These are phyloP conservation scores for Gephyroberyx darwinii DNA, from an alignment of 2,797 vertebrate species.

Conservation along the genomic window DNA sequence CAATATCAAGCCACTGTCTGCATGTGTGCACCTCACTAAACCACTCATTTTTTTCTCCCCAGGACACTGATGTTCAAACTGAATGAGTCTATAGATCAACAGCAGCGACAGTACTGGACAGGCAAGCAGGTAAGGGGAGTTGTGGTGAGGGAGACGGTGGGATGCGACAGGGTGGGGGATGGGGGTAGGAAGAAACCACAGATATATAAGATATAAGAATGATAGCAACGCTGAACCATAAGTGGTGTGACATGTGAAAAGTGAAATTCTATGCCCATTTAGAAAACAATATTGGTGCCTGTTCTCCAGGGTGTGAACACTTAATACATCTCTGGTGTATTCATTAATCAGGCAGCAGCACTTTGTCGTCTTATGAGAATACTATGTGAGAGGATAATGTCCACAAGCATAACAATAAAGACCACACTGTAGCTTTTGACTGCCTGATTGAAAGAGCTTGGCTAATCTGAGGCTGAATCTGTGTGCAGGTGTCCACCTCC, in stretches of 20 bases:
- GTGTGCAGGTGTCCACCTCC: constrained; percentile 39
- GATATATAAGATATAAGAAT: too few species aligned
- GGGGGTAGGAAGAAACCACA: too few species aligned
- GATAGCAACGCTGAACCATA: neutral
- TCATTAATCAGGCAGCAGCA: constrained; percentile 28
- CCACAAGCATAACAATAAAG: constrained; percentile 27
- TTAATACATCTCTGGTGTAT: constrained; percentile 28
- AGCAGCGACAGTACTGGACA: neutral
- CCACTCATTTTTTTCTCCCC: neutral
- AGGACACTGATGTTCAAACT: too few species aligned
- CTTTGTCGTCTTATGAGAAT: neutral
- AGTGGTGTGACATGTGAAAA: neutral
- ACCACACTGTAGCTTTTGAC: neutral
- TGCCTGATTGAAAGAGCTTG: neutral
- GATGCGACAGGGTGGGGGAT: neutral
- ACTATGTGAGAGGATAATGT: constrained; percentile 19
- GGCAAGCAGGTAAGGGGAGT: constrained; percentile 3
- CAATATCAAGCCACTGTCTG: constrained; percentile 25
- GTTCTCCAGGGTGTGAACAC: constrained; percentile 12
- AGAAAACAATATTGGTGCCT: neutral
- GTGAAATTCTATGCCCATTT: neutral
- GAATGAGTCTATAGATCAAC: neutral
- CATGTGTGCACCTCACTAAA: constrained; percentile 17
- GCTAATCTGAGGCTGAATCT: constrained; percentile 48
- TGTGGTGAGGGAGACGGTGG: neutral